Conservation (phyloP, 2,113 vertebrate genomes). For the Pygoscelis adeliae region DNA sequence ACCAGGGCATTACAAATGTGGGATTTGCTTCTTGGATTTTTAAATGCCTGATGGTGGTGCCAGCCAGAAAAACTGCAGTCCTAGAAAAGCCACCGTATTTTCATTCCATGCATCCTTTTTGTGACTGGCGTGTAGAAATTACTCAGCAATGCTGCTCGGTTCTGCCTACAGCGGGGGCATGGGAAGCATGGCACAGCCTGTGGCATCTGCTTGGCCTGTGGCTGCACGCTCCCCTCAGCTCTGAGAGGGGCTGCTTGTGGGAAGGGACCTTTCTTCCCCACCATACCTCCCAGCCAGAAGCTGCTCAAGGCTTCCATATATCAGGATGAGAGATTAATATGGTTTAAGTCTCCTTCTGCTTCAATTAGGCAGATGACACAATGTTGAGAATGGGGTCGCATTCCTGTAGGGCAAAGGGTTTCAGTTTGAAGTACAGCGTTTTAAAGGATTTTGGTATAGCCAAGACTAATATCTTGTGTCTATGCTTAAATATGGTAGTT, state of each 20-base stretch:
- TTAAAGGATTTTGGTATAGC: slow-evolving; percentile 42
- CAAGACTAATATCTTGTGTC: slow-evolving; percentile 19
- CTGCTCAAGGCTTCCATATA: not conserved
- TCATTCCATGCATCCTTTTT: not conserved
- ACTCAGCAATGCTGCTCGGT: accelerated
- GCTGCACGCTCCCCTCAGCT: not conserved
- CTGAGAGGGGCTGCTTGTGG: not conserved
- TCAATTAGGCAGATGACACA: slow-evolving; percentile 13
- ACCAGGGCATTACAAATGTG: not conserved
- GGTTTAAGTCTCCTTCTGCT: slow-evolving; percentile 16
- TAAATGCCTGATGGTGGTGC: not conserved
- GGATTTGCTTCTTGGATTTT: not conserved
- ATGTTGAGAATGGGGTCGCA: not conserved
- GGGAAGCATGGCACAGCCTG: not conserved
- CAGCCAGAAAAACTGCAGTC: not conserved
- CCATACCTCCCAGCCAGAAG: not conserved
- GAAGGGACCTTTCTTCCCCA: not conserved
- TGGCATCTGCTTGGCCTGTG: not conserved
- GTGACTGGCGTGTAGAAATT: not conserved
- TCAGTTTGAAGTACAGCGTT: not conserved
- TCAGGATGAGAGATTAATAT: not conserved
- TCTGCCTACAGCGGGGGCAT: not conserved
- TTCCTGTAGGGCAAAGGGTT: not conserved
- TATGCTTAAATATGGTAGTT: slow-evolving; percentile 24
- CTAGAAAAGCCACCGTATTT: not conserved